Percentiles rank a stretch among this genome's conserved stretches.
These are phyloP conservation scores for Sturnira hondurensis DNA, from an alignment of 2,113 vertebrate species.

Conservation along the genomic window DNA sequence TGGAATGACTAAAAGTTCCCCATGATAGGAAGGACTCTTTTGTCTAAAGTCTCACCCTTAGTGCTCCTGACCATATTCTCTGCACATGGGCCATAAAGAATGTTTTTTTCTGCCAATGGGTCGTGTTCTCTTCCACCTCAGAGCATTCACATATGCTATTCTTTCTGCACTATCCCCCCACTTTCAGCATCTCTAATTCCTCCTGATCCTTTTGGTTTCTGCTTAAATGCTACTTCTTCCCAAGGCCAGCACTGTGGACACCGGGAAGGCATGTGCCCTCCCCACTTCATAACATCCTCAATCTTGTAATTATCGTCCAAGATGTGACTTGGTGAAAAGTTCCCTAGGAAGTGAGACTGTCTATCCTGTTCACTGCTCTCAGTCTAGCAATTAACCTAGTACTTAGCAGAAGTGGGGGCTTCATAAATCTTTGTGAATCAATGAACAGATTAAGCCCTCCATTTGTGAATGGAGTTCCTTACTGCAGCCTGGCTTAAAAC, in stretches of 20 bases:
- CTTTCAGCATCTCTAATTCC: background rate
- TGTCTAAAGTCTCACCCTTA: background rate
- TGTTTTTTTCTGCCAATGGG: background rate
- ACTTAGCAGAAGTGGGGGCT: background rate
- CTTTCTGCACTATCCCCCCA: background rate
- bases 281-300: background rate
- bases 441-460: constrained; percentile 1
- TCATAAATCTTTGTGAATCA: background rate
- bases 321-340: background rate
- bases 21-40: background rate
- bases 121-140: background rate
- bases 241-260: background rate
- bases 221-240: background rate
- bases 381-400: background rate
- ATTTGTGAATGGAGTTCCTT: background rate
- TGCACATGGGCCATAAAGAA: background rate
- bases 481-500: background rate
- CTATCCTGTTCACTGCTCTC: background rate
- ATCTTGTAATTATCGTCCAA: constrained; percentile 2
- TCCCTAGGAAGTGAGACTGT: background rate
- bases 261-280: background rate
- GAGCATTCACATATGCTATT: background rate
- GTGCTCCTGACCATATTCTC: background rate
- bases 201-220: background rate
- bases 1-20: background rate